These are phyloP conservation scores for Sigmodon hispidus DNA, from an alignment of 2,113 vertebrate genomes.

Conservation along the genomic window DNA sequence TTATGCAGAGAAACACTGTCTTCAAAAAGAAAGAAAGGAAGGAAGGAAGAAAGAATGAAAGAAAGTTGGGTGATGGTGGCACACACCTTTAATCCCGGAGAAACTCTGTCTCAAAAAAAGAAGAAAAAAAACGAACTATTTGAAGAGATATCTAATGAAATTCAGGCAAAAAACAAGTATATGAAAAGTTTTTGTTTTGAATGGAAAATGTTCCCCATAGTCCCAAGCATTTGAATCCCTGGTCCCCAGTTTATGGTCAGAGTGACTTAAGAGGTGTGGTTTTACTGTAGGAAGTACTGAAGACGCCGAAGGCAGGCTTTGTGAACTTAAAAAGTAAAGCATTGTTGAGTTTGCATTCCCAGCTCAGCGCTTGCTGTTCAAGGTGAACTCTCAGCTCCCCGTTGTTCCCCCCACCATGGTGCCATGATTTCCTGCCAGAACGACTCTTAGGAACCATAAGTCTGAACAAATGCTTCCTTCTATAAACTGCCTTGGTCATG, in stretches of 20 bases:
- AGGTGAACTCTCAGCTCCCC: background rate
- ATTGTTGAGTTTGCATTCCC: background rate
- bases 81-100: no score
- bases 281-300: background rate
- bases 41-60: no score
- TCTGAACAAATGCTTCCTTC: background rate
- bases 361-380: background rate
- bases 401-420: background rate
- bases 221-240: background rate
- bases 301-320: background rate
- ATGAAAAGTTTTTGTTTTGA: background rate
- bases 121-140: background rate
- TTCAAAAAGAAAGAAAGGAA: no score
- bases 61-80: no score
- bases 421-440: background rate
- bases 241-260: background rate
- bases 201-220: background rate
- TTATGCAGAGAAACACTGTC: no score
- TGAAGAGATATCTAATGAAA: background rate
- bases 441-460: background rate
- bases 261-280: background rate
- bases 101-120: no score
- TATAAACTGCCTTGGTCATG: background rate
- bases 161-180: background rate
- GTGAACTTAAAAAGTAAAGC: background rate